A percentile compares a stretch with the other conserved stretches of the same genome.
phyloP scores from a whole-genome alignment of 2,888 invertebrate species.

The Brachypterus glaber region DNA sequence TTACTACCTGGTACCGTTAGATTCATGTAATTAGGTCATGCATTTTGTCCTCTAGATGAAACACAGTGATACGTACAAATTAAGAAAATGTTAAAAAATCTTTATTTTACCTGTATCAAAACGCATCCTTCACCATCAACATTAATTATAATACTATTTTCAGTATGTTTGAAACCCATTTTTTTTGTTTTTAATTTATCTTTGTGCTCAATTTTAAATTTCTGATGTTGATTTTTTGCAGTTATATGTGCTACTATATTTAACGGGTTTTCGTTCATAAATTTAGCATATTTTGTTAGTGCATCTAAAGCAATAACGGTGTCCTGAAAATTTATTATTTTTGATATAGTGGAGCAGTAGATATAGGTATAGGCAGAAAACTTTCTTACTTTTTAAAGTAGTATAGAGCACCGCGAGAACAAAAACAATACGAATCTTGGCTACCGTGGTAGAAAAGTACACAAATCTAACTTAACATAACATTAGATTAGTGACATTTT shows the following conservation, averaged over 20 bases:
- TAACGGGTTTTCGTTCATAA: slow-evolving; percentile 39
- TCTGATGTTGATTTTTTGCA: slow-evolving; percentile 37
- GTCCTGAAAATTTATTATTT: slow-evolving; percentile 38
- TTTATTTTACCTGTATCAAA: slow-evolving; percentile 42
- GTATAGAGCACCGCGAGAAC: too few relatives aligned
- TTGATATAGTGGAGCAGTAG: too few relatives aligned
- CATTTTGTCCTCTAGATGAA: too few relatives aligned
- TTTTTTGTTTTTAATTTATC: slow-evolving; percentile 45
- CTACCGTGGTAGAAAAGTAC: too few relatives aligned
- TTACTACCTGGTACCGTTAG: too few relatives aligned
- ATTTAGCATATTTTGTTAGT: slow-evolving; percentile 46
- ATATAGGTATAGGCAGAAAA: too few relatives aligned
- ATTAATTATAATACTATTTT: slow-evolving; percentile 41
- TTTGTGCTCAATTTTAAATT: slow-evolving; percentile 39
- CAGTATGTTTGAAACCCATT: slow-evolving; percentile 38
- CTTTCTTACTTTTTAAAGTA: too few relatives aligned
- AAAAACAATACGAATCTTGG: too few relatives aligned
- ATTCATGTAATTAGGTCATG: too few relatives aligned
- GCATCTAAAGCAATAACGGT: slow-evolving; percentile 54
- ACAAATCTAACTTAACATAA: too few relatives aligned
- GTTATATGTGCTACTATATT: slow-evolving; percentile 42
- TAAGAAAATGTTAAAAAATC: background rate
- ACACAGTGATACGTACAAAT: background rate
- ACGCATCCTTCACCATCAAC: slow-evolving; percentile 49
- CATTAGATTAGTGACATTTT: too few relatives aligned